Evolutionary conservation across 2,113 vertebrate species (phyloP).

Genomic region (Nerophis lumbriciformis): DNA sequence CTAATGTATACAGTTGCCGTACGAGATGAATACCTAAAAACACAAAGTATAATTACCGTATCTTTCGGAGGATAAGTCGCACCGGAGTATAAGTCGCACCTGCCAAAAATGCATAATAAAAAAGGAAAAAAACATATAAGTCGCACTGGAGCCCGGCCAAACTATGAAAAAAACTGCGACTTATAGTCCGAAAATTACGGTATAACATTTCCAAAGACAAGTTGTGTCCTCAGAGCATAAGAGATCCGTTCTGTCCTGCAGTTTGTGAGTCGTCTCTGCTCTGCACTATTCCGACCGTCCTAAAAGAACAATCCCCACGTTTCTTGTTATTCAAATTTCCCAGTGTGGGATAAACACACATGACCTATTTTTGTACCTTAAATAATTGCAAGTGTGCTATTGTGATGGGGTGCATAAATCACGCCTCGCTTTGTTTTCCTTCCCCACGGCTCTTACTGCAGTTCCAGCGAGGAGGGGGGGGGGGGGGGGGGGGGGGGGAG

Average conservation of each 20-base stretch:
- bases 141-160: too few relatives aligned
- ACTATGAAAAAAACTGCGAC: too few relatives aligned
- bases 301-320: background rate
- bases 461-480: conserved; percentile 11
- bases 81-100: too few relatives aligned
- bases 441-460: conserved; percentile 1
- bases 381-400: conserved; percentile 16
- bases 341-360: background rate
- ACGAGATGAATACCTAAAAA: conserved; percentile 40
- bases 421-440: background rate
- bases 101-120: too few relatives aligned
- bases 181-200: too few relatives aligned
- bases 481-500: too few relatives aligned
- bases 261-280: conserved; percentile 32
- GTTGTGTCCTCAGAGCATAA: conserved; percentile 26
- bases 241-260: conserved; percentile 36
- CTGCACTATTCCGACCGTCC: conserved; percentile 25
- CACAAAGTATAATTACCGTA: conserved; percentile 45
- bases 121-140: too few relatives aligned
- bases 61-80: too few relatives aligned
- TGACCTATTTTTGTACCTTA: conserved; percentile 6
- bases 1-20: conserved; percentile 42
- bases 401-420: conserved; percentile 13
- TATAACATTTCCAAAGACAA: conserved; percentile 19
- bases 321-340: conserved; percentile 10